Conservation (phyloP, 2,113 vertebrate species). For the Phyllostomus hastatus region DNA sequence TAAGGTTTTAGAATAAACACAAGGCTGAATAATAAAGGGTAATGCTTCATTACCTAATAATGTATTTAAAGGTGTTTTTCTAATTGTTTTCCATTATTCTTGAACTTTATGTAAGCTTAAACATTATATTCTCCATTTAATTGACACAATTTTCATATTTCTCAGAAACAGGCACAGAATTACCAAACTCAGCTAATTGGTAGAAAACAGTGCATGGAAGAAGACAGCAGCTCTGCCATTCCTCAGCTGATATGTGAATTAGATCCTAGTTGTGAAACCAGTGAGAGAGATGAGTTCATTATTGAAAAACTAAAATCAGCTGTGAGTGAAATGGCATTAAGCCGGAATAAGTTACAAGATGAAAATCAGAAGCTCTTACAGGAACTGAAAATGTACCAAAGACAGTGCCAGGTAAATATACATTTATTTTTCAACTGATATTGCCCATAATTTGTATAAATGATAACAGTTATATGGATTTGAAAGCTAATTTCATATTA, state of each 20-base stretch:
- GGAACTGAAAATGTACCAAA: slow-evolving; percentile 81
- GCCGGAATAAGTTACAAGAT: slow-evolving; percentile 78
- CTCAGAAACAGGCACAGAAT: slow-evolving; percentile 78
- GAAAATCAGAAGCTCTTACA: slow-evolving; percentile 82
- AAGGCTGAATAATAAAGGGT: neutral
- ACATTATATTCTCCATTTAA: neutral
- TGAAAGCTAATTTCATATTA: slow-evolving; percentile 11
- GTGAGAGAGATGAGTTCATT: slow-evolving; percentile 70
- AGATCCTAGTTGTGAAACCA: slow-evolving; percentile 42
- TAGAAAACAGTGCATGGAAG: slow-evolving; percentile 65
- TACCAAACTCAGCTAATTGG: slow-evolving; percentile 71
- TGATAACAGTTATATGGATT: neutral
- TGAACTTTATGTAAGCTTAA: neutral
- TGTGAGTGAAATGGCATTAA: slow-evolving; percentile 80
- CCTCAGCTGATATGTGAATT: slow-evolving; percentile 38
- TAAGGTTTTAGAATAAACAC: neutral
- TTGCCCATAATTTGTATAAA: neutral
- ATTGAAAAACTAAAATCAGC: slow-evolving; percentile 80
- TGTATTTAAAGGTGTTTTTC: neutral
- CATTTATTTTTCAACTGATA: neutral
- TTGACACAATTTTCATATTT: slow-evolving; percentile 56
- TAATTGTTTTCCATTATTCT: slow-evolving; percentile 11
- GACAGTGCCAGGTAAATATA: slow-evolving; percentile 80
- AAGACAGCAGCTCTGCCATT: slow-evolving; percentile 51
- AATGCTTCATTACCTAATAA: neutral